Conservation (phyloP, 2,113 vertebrate species). For the Actenoides lindsayi region DNA sequence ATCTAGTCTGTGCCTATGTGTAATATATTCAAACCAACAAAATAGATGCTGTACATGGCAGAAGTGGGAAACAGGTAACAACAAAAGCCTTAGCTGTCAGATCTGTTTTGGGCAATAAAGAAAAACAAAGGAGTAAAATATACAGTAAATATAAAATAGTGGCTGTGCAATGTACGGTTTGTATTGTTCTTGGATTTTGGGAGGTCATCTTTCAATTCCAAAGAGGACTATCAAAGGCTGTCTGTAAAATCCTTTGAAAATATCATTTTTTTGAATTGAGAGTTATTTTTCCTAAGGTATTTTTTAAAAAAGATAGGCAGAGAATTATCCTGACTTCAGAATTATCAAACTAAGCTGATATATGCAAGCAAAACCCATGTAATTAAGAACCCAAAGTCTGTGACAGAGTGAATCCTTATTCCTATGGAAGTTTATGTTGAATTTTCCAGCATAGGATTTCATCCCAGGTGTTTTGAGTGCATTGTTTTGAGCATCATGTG, state of each 20-base stretch:
- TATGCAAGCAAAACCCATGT: neutral
- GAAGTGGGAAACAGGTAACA: neutral
- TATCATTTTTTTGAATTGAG: neutral
- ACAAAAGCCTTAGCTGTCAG: neutral
- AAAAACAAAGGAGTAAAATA: neutral
- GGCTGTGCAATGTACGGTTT: neutral
- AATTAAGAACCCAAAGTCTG: neutral
- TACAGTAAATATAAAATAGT: neutral
- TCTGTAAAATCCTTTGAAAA: neutral
- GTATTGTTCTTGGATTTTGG: neutral
- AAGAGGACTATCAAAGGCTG: neutral
- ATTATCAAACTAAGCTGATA: neutral
- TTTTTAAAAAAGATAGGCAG: neutral
- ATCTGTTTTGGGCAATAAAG: neutral
- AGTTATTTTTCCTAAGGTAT: neutral
- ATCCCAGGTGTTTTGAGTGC: neutral
- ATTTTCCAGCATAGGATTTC: neutral
- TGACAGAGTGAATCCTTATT: neutral
- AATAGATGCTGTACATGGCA: neutral
- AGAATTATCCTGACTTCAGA: neutral
- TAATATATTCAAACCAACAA: conserved; percentile 34
- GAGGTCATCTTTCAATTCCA: neutral
- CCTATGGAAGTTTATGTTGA: neutral
- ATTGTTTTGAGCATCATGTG: neutral
- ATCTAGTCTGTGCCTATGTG: neutral